A percentile compares a stretch with the other conserved stretches of the same genome.
Evolutionary conservation across 2,888 invertebrate genomes (phyloP).

Genomic region (Biston betularia): DNA sequence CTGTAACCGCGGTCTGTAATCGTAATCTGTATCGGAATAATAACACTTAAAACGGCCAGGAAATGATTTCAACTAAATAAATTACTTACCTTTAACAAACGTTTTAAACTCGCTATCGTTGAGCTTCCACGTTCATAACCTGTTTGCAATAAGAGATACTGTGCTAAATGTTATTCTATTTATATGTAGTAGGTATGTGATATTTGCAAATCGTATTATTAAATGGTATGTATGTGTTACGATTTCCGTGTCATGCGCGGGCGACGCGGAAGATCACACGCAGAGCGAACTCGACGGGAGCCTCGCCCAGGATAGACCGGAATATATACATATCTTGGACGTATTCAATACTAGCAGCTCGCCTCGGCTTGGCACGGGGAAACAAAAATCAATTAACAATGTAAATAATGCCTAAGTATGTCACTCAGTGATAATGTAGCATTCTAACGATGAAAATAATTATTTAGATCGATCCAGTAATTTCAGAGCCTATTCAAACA

Average conservation of each 20-base stretch:
- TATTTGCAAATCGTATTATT: slow-evolving; percentile 17
- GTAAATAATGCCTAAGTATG: too few species aligned
- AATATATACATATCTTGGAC: too few species aligned
- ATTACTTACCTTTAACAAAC: background rate
- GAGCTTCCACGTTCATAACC: slow-evolving; percentile 10
- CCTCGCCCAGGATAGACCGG: slow-evolving; percentile 29
- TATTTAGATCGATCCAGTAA: too few species aligned
- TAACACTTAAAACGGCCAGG: background rate
- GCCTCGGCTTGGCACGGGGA: too few species aligned
- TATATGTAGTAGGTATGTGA: slow-evolving; percentile 16
- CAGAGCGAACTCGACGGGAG: slow-evolving; percentile 44
- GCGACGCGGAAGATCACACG: slow-evolving; percentile 46
- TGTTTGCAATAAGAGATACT: slow-evolving; percentile 17
- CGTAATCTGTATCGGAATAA: background rate
- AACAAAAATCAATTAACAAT: too few species aligned
- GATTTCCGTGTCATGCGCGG: slow-evolving; percentile 20
- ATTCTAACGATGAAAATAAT: too few species aligned
- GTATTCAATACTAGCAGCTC: too few species aligned
- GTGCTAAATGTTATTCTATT: slow-evolving; percentile 22
- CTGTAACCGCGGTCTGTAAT: background rate
- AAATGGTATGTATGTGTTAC: slow-evolving; percentile 6
- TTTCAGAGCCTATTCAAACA: too few species aligned
- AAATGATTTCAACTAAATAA: slow-evolving; percentile 1
- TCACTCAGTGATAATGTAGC: too few species aligned
- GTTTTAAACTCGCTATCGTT: background rate